These are phyloP conservation scores for Kradibia gibbosae DNA, from an alignment of 1,140 invertebrate genomes.

Conservation along the genomic window DNA sequence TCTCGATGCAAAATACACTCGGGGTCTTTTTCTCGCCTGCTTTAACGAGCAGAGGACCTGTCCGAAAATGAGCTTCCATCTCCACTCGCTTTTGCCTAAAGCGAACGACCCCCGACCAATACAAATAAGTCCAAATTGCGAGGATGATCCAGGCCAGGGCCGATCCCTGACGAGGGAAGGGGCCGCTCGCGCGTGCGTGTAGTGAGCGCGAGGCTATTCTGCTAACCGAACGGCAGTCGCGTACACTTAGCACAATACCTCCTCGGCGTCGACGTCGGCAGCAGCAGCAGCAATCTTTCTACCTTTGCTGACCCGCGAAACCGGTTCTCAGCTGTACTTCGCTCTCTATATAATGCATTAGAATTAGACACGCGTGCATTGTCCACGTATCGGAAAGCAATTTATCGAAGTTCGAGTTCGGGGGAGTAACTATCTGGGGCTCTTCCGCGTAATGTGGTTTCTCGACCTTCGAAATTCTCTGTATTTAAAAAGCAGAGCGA, in stretches of 20 bases:
- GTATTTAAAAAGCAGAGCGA: too few species aligned
- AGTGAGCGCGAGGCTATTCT: neutral
- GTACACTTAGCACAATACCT: neutral
- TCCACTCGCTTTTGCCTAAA: neutral
- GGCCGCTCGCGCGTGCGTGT: neutral
- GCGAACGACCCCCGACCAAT: neutral
- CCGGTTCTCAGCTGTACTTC: neutral
- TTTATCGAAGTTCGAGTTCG: neutral
- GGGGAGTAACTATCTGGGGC: neutral
- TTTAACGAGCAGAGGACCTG: neutral
- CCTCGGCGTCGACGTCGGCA: neutral
- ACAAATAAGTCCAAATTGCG: neutral
- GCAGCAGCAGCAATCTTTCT: neutral
- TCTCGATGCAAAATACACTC: conserved; percentile 8
- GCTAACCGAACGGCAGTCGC: neutral
- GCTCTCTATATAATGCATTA: neutral
- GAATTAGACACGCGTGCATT: neutral
- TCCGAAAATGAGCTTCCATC: conserved; percentile 22
- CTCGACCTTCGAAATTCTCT: neutral
- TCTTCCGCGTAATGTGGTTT: neutral
- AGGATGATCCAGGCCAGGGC: neutral
- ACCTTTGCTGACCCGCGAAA: neutral
- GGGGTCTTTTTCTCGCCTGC: neutral
- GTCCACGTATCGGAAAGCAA: neutral
- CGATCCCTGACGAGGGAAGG: too few species aligned